Evolutionary conservation across 2,888 invertebrate species (phyloP).

Genomic region (Aquatica leii): DNA sequence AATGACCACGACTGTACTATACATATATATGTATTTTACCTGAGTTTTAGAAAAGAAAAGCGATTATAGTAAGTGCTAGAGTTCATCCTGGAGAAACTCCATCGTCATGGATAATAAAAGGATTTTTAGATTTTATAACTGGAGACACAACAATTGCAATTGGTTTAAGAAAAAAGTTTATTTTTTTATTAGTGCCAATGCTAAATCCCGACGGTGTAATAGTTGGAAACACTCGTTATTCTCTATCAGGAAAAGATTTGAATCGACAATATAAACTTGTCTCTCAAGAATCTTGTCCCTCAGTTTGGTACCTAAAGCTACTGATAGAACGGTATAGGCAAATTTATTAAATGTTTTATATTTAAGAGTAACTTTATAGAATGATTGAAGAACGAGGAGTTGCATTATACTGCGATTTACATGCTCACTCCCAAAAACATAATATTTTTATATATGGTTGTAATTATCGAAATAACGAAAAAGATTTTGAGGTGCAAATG

Average conservation of each 20-base stretch:
- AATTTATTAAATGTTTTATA: no score
- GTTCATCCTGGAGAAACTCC: constrained; percentile 97
- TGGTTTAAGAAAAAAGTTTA: constrained; percentile 90
- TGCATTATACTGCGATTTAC: constrained; percentile 91
- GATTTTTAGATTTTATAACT: constrained; percentile 89
- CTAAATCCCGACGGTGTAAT: constrained; percentile 95
- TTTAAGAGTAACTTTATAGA: constrained; percentile 57
- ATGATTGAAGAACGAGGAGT: constrained; percentile 90
- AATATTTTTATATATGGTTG: constrained; percentile 98
- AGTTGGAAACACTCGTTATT: constrained; percentile 90
- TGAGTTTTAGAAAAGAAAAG: constrained; percentile 77
- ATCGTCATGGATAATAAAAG: constrained; percentile 97
- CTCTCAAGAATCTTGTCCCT: constrained; percentile 89
- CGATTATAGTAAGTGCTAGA: constrained; percentile 88
- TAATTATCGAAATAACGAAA: constrained; percentile 79
- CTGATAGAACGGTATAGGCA: constrained; percentile 76
- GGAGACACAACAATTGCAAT: constrained; percentile 80
- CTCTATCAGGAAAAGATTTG: constrained; percentile 90
- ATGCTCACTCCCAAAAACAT: constrained; percentile 93
- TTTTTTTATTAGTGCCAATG: constrained; percentile 96
- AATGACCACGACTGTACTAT: no score
- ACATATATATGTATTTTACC: neutral
- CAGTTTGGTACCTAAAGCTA: constrained; percentile 93
- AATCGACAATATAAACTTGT: constrained; percentile 95
- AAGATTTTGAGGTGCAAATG: constrained; percentile 87